phyloP scores from a whole-genome alignment of 2,888 invertebrate species.

The Torymus tubicola region DNA sequence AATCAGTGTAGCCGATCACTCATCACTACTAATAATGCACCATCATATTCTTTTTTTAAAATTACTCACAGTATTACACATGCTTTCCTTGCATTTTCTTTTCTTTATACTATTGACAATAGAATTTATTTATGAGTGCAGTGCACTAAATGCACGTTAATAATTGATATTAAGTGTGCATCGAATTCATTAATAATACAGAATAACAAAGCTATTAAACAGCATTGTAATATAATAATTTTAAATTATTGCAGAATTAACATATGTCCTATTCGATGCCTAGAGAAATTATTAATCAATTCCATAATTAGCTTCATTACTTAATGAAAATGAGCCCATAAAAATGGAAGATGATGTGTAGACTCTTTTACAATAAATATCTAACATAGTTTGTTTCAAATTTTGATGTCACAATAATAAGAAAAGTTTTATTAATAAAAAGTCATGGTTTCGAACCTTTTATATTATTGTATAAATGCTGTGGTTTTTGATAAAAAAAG shows the following conservation, averaged over 20 bases:
- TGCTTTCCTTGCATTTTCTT: slow-evolving; percentile 20
- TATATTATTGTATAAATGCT: slow-evolving; percentile 31
- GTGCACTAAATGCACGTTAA: slow-evolving; percentile 45
- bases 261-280: slow-evolving; percentile 38
- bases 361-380: slow-evolving; percentile 9
- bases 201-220: slow-evolving; percentile 40
- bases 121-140: slow-evolving; percentile 45
- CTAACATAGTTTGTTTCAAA: too few species aligned
- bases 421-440: too few species aligned
- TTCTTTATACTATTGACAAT: slow-evolving; percentile 39
- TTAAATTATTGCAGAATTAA: slow-evolving; percentile 46
- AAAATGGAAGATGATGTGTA: slow-evolving; percentile 18
- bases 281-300: slow-evolving; percentile 44
- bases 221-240: slow-evolving; percentile 31
- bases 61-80: slow-evolving; percentile 25
- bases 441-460: background rate
- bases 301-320: slow-evolving; percentile 25
- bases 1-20: slow-evolving; percentile 23
- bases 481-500: slow-evolving; percentile 5
- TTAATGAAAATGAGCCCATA: slow-evolving; percentile 10
- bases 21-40: slow-evolving; percentile 24
- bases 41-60: slow-evolving; percentile 28
- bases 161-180: slow-evolving; percentile 48
- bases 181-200: slow-evolving; percentile 39
- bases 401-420: too few species aligned